phyloP scores from a whole-genome alignment of 2,113 vertebrate species.

The Melospiza melodia region DNA sequence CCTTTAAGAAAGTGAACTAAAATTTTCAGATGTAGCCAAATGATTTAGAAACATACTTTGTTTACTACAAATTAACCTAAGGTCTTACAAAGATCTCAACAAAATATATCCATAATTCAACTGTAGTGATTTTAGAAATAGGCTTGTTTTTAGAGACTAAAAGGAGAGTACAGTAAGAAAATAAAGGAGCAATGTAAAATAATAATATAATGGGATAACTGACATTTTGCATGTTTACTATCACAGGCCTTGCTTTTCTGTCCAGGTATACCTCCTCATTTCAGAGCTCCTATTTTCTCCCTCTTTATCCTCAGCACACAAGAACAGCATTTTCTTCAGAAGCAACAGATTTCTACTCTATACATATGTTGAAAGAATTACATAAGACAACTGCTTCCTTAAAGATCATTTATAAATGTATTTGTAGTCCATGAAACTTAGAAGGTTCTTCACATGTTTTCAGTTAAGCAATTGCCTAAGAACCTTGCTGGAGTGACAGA shows the following conservation, averaged over 20 bases:
- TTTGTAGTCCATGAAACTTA: neutral
- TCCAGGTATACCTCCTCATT: neutral
- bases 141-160: neutral
- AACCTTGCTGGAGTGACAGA: neutral
- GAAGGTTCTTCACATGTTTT: neutral
- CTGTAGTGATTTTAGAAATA: neutral
- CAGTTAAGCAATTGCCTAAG: neutral
- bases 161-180: neutral
- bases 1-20: neutral
- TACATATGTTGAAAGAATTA: neutral
- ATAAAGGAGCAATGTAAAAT: neutral
- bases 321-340: neutral
- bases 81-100: neutral
- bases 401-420: neutral
- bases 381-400: neutral
- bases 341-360: neutral
- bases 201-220: neutral
- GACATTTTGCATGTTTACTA: neutral
- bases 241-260: neutral
- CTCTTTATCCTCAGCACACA: neutral
- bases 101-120: neutral
- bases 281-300: neutral
- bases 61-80: neutral
- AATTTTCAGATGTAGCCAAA: neutral
- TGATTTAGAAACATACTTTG: neutral